Evolutionary conservation across 64 coral and sea anemone species (phyloP), one percentile per base, ranked within the genome.

Genomic region (Platygyra sinensis): DNA sequence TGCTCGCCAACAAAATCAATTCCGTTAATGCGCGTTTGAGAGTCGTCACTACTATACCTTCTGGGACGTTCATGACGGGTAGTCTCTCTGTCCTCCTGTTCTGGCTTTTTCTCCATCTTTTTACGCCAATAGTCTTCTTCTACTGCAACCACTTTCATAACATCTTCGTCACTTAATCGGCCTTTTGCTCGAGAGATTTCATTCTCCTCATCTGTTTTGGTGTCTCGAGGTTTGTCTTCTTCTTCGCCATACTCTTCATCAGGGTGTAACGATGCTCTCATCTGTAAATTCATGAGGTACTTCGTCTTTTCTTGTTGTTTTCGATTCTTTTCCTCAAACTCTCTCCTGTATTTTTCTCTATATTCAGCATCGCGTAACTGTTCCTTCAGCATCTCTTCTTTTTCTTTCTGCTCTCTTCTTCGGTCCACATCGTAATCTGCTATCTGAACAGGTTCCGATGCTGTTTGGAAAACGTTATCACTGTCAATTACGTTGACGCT

Each of bases 321-420:
- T 11, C 92, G 82, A 73, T 97, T 97, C 57, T 93, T 91, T 69
- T 97, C 91, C 74, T 94, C 92, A 28, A 97, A 79, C 72, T 97
- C 95, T 24, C 93, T 97, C 30, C 95, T 89, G 22, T 94, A 74
- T 64, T 94, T 94, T 81, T 90, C 95, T 22, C 92, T 54, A 76
- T 97, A 97, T 25, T 90, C 88, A n/a, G 88, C 77, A 60, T 92
- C 82, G n/a, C 73, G 71, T 19, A 91, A 75, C 29, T 91, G 72
- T 42, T 62, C 33, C 54, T 42, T 77, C 1, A 87, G 14, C 15
- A 20, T 86, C 11, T 92, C 90, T 14, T 87, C 83, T 51, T 89
- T 76, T 62, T 83, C 80, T 67, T 77, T 60, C 33, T 80, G 42
- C 16, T 87, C 62, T 87, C 82, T 27, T 67, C 75, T 54, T 87